Percentiles rank a stretch among this genome's conserved stretches.
phyloP scores from a whole-genome alignment of 2,888 invertebrate genomes.

The Lottia gigantea region DNA sequence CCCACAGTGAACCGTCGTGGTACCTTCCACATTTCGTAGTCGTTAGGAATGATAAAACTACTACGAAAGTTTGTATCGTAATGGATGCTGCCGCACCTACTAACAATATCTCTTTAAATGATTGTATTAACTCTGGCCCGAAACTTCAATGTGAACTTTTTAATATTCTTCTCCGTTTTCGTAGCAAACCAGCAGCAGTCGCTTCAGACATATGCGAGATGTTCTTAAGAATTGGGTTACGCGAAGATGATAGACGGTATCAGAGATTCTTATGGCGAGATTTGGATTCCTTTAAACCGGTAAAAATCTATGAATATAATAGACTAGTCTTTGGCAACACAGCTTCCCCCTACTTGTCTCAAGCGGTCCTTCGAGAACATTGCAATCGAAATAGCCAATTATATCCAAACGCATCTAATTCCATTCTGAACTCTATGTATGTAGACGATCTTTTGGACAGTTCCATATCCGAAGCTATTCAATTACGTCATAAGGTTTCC shows the following conservation, averaged over 20 bases:
- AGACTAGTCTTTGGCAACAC: background rate
- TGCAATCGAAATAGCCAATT: background rate
- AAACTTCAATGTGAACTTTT: conserved; percentile 2
- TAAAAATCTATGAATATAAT: background rate
- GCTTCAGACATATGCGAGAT: background rate
- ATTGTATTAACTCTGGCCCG: background rate
- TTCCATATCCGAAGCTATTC: background rate
- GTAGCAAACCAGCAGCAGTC: background rate
- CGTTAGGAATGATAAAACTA: background rate
- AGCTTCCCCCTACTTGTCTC: background rate
- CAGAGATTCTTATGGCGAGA: conserved; percentile 12
- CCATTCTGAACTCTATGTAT: conserved; percentile 4
- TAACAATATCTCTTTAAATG: conserved; percentile 3
- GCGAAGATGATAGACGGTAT: background rate
- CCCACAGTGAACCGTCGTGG: conserved; percentile 6
- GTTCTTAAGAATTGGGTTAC: conserved; percentile 2
- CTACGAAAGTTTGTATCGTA: conserved; percentile 1
- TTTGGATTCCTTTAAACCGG: background rate
- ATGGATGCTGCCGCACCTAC: conserved; percentile 6
- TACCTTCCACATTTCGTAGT: conserved; percentile 1
- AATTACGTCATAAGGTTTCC: too few species aligned
- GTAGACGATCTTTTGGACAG: background rate
- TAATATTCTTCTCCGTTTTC: background rate
- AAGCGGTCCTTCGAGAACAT: background rate
- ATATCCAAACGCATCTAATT: background rate